Conservation (phyloP, 1,140 invertebrate genomes). For the Dendroctonus ponderosae region DNA sequence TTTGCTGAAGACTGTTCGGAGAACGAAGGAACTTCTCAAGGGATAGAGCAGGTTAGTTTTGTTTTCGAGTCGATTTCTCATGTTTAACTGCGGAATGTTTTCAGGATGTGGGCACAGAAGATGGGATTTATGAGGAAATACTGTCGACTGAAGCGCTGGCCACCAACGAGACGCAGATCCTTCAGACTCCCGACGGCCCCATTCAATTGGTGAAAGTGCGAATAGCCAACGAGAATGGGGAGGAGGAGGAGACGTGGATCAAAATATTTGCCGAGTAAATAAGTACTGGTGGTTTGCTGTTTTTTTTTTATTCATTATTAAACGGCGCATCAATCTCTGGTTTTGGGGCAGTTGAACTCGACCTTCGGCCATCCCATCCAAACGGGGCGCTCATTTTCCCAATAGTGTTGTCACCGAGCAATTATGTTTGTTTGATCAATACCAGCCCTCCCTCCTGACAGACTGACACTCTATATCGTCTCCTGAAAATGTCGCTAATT, state of each 20-base stretch:
- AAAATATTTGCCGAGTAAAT: slow-evolving; percentile 44
- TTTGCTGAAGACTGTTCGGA: slow-evolving; percentile 42
- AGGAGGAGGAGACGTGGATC: slow-evolving; percentile 50
- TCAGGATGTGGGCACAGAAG: slow-evolving; percentile 35
- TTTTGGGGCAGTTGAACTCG: no score
- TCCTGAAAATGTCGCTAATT: slow-evolving; percentile 51
- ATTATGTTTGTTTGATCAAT: no score
- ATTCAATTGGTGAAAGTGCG: slow-evolving; percentile 56
- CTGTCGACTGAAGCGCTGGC: slow-evolving; percentile 47
- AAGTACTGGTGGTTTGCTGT: background rate
- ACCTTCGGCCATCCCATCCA: no score
- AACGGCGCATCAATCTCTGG: background rate
- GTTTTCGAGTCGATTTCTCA: slow-evolving; percentile 3
- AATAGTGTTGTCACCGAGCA: no score
- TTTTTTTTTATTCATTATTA: slow-evolving; percentile 2
- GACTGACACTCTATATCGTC: no score
- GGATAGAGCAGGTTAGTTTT: slow-evolving; percentile 35
- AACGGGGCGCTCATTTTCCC: no score
- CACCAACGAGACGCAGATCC: slow-evolving; percentile 48
- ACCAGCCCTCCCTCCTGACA: no score
- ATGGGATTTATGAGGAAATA: slow-evolving; percentile 47
- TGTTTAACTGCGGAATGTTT: background rate
- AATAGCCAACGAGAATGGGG: slow-evolving; percentile 53
- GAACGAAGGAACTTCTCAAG: slow-evolving; percentile 39
- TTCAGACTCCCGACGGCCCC: slow-evolving; percentile 51